phyloP scores from a whole-genome alignment of 1,140 invertebrate genomes.

The Drosophila baimaii region DNA sequence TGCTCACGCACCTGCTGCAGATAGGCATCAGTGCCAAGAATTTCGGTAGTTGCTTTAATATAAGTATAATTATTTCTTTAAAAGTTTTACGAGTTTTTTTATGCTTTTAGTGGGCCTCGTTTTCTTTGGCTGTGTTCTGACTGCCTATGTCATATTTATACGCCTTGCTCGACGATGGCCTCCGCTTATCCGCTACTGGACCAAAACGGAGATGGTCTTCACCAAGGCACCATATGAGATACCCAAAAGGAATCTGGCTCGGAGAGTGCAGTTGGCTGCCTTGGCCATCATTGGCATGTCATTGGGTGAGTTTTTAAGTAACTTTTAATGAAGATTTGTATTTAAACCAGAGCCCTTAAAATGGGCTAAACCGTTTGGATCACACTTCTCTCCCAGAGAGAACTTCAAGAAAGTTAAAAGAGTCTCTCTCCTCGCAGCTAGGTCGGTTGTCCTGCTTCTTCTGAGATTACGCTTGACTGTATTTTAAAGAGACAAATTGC shows the following conservation, averaged over 20 bases:
- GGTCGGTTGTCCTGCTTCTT: no score
- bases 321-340: no score
- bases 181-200: constrained; percentile 65
- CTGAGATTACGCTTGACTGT: no score
- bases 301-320: constrained; percentile 15
- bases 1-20: constrained; percentile 52
- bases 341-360: no score
- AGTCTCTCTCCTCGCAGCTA: no score
- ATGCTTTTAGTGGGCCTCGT: constrained; percentile 61
- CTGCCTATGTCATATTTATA: constrained; percentile 60
- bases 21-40: constrained; percentile 77
- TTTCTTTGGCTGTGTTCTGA: constrained; percentile 60
- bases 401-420: no score
- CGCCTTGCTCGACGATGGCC: constrained; percentile 69
- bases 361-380: no score
- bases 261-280: constrained; percentile 65
- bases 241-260: constrained; percentile 44
- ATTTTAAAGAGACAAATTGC: no score
- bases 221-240: constrained; percentile 63
- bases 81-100: neutral
- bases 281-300: constrained; percentile 63
- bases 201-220: constrained; percentile 66
- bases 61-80: neutral
- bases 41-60: constrained; percentile 54
- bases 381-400: no score